phyloP scores from a whole-genome alignment of 92 coral and sea anemone species.

The Actinostola sp. region DNA sequence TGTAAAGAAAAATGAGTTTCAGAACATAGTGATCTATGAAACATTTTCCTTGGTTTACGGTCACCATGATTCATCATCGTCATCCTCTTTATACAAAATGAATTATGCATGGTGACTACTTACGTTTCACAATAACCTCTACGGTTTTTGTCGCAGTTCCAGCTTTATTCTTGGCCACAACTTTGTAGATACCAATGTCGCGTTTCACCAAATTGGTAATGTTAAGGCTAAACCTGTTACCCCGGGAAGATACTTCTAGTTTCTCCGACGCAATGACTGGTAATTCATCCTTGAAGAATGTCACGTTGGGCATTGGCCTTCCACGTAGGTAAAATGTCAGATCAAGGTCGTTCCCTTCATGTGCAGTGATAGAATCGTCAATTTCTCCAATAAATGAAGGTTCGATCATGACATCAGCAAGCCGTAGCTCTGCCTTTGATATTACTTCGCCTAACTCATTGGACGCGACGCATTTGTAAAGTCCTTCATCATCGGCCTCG shows the following conservation, averaged over 20 bases:
- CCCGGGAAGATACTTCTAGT: slow-evolving; percentile 65
- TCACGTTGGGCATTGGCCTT: slow-evolving; percentile 83
- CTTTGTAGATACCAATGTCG: slow-evolving; percentile 79
- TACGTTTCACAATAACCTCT: slow-evolving; percentile 83
- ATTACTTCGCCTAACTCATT: slow-evolving; percentile 83
- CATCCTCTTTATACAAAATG: background rate
- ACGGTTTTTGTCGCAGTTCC: slow-evolving; percentile 83
- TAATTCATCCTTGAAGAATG: slow-evolving; percentile 89
- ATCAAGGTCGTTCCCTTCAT: slow-evolving; percentile 84
- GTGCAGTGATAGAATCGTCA: slow-evolving; percentile 72
- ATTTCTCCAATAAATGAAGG: slow-evolving; percentile 87
- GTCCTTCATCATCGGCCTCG: slow-evolving; percentile 70
- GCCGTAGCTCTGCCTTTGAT: slow-evolving; percentile 77
- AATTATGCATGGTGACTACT: background rate
- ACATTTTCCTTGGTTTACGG: too few relatives aligned
- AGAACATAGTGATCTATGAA: too few relatives aligned
- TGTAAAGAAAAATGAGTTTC: background rate
- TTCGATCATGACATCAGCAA: slow-evolving; percentile 73
- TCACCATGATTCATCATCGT: background rate
- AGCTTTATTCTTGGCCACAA: slow-evolving; percentile 82
- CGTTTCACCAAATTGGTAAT: slow-evolving; percentile 69
- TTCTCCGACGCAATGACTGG: slow-evolving; percentile 73
- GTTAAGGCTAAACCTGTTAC: slow-evolving; percentile 53
- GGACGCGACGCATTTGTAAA: slow-evolving; percentile 76
- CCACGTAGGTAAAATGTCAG: slow-evolving; percentile 74